Evolutionary conservation across 2,113 vertebrate genomes (phyloP).

Genomic region (Hippotragus niger): DNA sequence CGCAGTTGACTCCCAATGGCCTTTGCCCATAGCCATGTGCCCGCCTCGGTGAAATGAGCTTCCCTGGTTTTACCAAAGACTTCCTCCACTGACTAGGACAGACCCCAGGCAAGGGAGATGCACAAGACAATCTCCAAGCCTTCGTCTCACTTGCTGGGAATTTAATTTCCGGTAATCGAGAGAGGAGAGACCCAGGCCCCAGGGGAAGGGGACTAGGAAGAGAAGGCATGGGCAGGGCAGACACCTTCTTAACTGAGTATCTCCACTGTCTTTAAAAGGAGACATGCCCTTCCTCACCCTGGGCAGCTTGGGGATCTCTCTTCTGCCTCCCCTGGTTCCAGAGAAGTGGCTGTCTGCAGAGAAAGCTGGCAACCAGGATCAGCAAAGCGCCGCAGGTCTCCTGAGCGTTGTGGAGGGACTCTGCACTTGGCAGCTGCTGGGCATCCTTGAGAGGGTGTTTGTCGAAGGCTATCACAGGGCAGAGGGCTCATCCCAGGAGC

Average conservation of each 20-base stretch:
- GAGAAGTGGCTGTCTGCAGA: background rate
- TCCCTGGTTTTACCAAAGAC: background rate
- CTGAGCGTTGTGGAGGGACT: background rate
- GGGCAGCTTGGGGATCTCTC: background rate
- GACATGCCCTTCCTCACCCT: rapidly evolving
- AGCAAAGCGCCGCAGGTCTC: background rate
- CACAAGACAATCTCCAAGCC: background rate
- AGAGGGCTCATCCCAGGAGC: background rate
- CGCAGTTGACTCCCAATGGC: background rate
- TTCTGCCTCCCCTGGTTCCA: background rate
- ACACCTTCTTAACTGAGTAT: background rate
- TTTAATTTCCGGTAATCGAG: background rate
- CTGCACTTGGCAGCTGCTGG: background rate
- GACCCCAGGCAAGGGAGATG: background rate
- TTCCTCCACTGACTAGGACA: background rate
- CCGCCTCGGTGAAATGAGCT: background rate
- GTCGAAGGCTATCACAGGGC: background rate
- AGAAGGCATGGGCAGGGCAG: background rate
- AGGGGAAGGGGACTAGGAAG: too few relatives aligned
- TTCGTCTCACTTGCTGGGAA: background rate
- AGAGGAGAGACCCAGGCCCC: background rate
- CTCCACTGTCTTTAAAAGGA: background rate
- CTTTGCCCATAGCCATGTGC: background rate
- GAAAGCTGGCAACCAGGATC: background rate
- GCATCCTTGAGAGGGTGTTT: background rate